Percentiles rank a stretch among this genome's conserved stretches.
Conservation (phyloP, 64 coral and sea anemone species). For the Actinia tenebrosa region DNA sequence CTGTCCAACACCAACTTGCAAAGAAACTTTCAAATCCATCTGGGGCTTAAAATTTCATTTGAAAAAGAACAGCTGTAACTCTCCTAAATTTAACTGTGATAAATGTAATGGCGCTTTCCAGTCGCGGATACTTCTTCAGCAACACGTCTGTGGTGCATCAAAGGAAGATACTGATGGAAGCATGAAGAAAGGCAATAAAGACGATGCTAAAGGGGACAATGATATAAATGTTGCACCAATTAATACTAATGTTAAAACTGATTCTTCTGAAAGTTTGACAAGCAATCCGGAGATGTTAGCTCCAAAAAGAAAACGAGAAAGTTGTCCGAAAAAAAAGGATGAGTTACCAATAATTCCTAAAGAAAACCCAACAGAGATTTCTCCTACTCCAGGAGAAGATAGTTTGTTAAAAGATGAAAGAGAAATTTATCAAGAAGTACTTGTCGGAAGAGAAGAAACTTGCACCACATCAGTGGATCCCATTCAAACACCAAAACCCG, state of each 20-base stretch:
- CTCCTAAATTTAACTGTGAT: slow-evolving; percentile 41
- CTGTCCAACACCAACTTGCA: slow-evolving; percentile 28
- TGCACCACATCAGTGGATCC: not conserved
- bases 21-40: slow-evolving; percentile 47
- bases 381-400: not conserved
- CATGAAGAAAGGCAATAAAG: not conserved
- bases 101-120: slow-evolving; percentile 29
- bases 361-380: too few relatives aligned
- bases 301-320: not conserved
- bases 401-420: not conserved
- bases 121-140: slow-evolving; percentile 12
- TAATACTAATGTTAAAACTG: not conserved
- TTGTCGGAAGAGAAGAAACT: not conserved
- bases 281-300: not conserved
- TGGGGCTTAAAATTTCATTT: slow-evolving; percentile 56
- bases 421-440: not conserved
- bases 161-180: not conserved
- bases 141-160: not conserved
- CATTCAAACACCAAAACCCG: not conserved
- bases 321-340: not conserved
- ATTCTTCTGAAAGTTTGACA: not conserved
- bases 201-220: not conserved
- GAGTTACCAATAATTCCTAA: not conserved
- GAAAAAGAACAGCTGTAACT: slow-evolving; percentile 27
- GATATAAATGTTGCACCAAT: not conserved